A percentile compares a stretch with the other conserved stretches of the same genome.
Evolutionary conservation across 1,140 invertebrate species (phyloP).

Genomic region (Drosophila simulans): DNA sequence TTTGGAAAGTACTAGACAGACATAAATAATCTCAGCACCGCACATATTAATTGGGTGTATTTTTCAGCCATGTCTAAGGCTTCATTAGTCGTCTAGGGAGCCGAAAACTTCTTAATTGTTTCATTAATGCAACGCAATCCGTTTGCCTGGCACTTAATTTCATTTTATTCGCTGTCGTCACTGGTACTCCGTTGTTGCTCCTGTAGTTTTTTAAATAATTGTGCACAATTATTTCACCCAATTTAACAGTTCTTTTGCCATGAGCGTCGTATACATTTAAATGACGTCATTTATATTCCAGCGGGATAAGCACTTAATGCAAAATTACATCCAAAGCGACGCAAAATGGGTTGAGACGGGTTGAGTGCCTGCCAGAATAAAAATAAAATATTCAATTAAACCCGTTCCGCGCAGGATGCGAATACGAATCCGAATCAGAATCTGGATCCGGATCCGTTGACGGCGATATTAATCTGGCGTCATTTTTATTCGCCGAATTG

Average conservation of each 20-base stretch:
- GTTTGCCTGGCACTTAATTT: conserved; percentile 77
- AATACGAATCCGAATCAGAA: too few species aligned
- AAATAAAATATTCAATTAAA: conserved; percentile 83
- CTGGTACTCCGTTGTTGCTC: conserved; percentile 7
- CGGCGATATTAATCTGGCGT: conserved; percentile 75
- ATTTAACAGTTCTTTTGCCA: conserved; percentile 73
- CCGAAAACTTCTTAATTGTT: conserved; percentile 75
- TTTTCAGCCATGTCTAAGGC: conserved; percentile 64
- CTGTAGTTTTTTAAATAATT: conserved; percentile 77
- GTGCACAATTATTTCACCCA: conserved; percentile 79
- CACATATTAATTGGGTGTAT: conserved; percentile 61
- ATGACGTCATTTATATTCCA: conserved; percentile 80
- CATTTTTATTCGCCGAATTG: conserved; percentile 48
- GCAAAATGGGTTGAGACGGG: conserved; percentile 3
- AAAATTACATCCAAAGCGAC: conserved; percentile 64
- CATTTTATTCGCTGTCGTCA: conserved; percentile 75
- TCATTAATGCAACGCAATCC: conserved; percentile 80
- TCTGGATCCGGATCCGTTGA: conserved; percentile 53
- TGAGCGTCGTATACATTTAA: conserved; percentile 66
- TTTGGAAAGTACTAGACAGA: conserved; percentile 27
- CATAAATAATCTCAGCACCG: conserved; percentile 62
- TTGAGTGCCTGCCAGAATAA: conserved; percentile 49
- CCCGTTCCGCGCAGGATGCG: conserved; percentile 47
- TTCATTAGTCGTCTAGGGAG: conserved; percentile 62
- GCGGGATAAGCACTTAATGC: conserved; percentile 79